Conservation (phyloP, 2,888 invertebrate species). For the Scelioninae gen. 1 region DNA sequence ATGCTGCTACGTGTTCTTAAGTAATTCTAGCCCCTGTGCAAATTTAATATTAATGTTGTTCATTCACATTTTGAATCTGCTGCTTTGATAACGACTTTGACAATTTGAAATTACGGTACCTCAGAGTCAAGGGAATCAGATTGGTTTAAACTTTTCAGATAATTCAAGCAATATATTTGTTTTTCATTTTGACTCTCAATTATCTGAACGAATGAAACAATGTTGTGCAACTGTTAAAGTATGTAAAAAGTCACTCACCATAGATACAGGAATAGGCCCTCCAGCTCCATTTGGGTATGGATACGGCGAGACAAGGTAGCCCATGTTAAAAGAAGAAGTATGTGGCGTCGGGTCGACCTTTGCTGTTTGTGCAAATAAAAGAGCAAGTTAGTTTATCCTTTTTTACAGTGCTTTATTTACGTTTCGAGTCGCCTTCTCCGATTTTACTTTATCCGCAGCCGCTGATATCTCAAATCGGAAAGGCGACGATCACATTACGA, state of each 20-base stretch:
- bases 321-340: no score
- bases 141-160: no score
- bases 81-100: no score
- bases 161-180: no score
- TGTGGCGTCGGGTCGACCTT: conserved; percentile 92
- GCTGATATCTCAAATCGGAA: conserved; percentile 55
- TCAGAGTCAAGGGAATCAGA: no score
- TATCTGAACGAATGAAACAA: conserved; percentile 19
- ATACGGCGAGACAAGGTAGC: no score
- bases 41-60: conserved; percentile 14
- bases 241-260: conserved; percentile 88
- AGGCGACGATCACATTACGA: conserved; percentile 55
- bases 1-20: no score
- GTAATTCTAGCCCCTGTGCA: conserved; percentile 9
- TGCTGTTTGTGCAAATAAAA: conserved; percentile 85
- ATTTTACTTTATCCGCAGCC: conserved; percentile 53
- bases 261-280: conserved; percentile 94
- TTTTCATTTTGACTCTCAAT: conserved; percentile 25
- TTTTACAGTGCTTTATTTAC: conserved; percentile 24
- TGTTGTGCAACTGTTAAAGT: conserved; percentile 5
- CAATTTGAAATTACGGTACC: no score
- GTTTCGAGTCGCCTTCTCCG: conserved; percentile 42
- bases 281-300: no score
- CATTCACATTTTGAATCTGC: background rate
- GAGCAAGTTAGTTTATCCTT: conserved; percentile 52